Percentiles rank a stretch among this genome's conserved stretches.
Evolutionary conservation across 2,113 vertebrate genomes (phyloP).

Genomic region (Diglossa brunneiventris): DNA sequence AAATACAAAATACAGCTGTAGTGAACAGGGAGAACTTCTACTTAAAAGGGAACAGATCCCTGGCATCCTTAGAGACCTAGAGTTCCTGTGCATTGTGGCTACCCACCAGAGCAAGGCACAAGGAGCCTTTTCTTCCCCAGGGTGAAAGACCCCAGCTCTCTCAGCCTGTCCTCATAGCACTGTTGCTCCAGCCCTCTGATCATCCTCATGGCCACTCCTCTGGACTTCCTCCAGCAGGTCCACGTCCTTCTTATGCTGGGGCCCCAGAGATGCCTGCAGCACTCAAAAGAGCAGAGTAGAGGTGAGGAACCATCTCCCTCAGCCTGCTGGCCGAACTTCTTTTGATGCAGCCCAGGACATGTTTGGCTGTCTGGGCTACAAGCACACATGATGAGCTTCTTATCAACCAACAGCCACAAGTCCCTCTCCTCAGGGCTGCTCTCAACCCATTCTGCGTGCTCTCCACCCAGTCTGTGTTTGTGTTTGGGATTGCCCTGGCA

Average conservation of each 20-base stretch:
- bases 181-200: background rate
- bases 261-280: background rate
- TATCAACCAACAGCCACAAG: background rate
- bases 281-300: background rate
- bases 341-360: background rate
- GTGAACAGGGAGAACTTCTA: background rate
- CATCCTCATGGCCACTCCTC: background rate
- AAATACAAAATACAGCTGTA: background rate
- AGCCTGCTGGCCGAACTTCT: background rate
- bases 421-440: background rate
- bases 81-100: background rate
- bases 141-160: background rate
- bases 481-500: background rate
- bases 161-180: background rate
- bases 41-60: background rate
- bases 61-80: background rate
- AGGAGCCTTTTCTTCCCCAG: background rate
- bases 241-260: background rate
- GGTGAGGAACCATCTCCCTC: background rate
- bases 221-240: background rate
- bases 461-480: background rate
- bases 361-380: background rate
- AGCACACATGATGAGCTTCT: background rate
- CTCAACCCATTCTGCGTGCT: background rate
- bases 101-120: background rate